Evolutionary conservation across 1,140 invertebrate species (phyloP), one percentile per base, ranked within the genome.

Genomic region (Drosophila ficusphila): DNA sequence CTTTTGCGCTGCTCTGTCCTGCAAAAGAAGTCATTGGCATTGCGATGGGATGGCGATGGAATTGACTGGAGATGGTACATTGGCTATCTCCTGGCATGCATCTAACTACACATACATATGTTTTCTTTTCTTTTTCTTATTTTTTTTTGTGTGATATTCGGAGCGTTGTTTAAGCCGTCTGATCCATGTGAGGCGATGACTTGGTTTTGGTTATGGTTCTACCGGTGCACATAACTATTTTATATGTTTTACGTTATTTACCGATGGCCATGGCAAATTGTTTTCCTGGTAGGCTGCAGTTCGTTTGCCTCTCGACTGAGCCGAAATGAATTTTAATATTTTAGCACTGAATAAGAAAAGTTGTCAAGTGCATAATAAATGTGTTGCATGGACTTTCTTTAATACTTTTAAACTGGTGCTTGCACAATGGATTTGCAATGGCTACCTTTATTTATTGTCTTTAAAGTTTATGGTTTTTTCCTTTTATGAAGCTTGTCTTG

Each of bases 21-120:
- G 34, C 38, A 29, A 42, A 67, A 79, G 76, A 86, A 85, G 79
- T 85, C 81, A 85, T 79, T 86, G 81, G 72, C 81, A 81, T 86
- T 72, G 65, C 57, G 61, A 46, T 60, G 42, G 44, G 42, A 41
- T 33, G 47, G 39, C 36, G 36, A 16, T 46, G 42, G 34, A 42
- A 44, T 56, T 70, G 51, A 36, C 41, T 36, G 31, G 65, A 51
- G 77, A 53, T 73, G 73, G 58, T 25, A 16, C 34, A 5, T 56
- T 39, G 61, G 34, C 41, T 73, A 72, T 81, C 72, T 69, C 29
- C 47, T 68, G 58, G 44, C 69, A 61, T 76, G 52, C 53, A 76
- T 70, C 60, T 76, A 52, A 49, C 47, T 44, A 25, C 60, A 56
- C 48, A 68, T 38, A 54, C 38, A 42, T 27, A 51, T 44, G 38